Evolutionary conservation across 2,797 vertebrate genomes (phyloP).

Genomic region (Macrochelys suwanniensis): DNA sequence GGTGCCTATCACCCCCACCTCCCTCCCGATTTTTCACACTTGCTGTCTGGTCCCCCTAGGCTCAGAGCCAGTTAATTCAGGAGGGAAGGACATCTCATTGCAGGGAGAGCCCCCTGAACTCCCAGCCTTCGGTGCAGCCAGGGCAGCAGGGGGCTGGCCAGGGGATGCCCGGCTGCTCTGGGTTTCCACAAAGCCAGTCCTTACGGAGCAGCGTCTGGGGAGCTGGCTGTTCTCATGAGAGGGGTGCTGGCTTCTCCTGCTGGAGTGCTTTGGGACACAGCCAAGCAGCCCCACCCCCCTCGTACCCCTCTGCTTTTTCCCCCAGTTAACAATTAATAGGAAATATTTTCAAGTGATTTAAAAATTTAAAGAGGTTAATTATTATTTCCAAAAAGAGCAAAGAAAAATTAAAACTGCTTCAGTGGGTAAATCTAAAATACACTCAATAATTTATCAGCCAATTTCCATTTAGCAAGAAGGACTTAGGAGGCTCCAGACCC

Average conservation of each 20-base stretch:
- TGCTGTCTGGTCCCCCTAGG: no score
- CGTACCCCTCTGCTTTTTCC: neutral
- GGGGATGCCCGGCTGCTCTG: neutral
- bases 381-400: conserved; percentile 75
- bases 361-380: conserved; percentile 74
- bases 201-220: neutral
- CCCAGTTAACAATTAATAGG: neutral
- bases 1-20: no score
- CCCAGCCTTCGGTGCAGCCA: neutral
- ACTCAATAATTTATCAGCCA: conserved; percentile 76
- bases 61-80: neutral
- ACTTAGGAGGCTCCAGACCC: conserved; percentile 60
- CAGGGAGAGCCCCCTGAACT: neutral
- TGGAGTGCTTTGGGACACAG: neutral
- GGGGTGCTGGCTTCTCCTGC: no score
- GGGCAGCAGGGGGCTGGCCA: neutral
- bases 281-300: neutral
- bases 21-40: no score
- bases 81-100: neutral
- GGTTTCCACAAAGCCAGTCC: neutral
- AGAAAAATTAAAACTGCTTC: conserved; percentile 69
- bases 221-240: no score
- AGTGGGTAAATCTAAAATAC: conserved; percentile 73
- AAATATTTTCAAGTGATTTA: conserved; percentile 62
- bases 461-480: conserved; percentile 69